Base-by-base conservation (phyloP, 2,797 vertebrate genomes). In the Taenioides sp. region DNA sequence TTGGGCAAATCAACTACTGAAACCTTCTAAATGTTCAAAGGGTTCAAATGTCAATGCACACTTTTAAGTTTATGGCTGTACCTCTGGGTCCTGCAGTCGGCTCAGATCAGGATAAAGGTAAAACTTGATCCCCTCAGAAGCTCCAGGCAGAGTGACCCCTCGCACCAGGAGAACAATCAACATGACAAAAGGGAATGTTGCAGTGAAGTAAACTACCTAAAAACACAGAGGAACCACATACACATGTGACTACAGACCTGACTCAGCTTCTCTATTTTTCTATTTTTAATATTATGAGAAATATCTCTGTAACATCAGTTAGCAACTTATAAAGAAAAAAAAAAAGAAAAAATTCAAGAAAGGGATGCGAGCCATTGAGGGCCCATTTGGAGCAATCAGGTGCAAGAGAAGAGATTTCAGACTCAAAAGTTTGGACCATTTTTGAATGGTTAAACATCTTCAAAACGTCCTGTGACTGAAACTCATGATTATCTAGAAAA, bases 171-270 rank as follows among this genome's bases (percentile, higher is more conserved):
- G 91, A 77, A 99, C 95, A 71, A 99, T 93, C 20, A 99, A 94
- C 98, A 99, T 99, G 77, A 98, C 85, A 66, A 99, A 99, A 0
- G 98, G 98, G 86, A 99, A 99, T 0, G 98, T 99, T 61, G 98
- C 98, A 2, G 98, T 99, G 86, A 99, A 93, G 88, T 99, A 99
- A 66, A 99, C 97, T 43, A 99, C 97, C 98, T 99, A 76, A 71
- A 54, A 23, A 84, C 18, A 79, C 16, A 23, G 58, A 72, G 65
- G 25, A 68, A 49, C 31, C 40, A 68, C 28, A 22, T n/a, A 37
- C 16, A 12, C 17, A 62, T 47, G 10, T 2, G 20, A 60, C 20
- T 67, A 60, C 69, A 47, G 40, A 43, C 40, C 11, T 43, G 40
- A 43, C 40, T 34, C 17, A 34, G 22, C 61, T 75, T 28, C 43